Conservation (phyloP, 1,140 invertebrate species). For the Odontomachus brunneus region DNA sequence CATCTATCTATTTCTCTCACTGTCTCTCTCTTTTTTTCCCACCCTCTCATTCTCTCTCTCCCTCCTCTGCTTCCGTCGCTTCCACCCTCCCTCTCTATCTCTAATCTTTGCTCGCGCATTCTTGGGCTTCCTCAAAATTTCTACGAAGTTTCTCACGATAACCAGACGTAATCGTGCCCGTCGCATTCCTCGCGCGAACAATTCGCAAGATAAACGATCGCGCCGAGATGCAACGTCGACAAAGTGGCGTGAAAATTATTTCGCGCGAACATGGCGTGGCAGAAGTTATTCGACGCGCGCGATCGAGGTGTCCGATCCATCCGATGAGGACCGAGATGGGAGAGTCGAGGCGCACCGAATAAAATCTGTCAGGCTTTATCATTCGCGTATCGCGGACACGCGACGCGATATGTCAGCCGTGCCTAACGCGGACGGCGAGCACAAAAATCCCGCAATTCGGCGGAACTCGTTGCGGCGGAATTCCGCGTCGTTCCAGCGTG, state of each 20-base stretch:
- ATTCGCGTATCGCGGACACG: slow-evolving; percentile 39
- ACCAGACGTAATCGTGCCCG: no score
- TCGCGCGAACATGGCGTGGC: background rate
- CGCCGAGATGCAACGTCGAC: background rate
- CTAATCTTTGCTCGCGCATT: no score
- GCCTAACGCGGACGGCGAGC: slow-evolving; percentile 10
- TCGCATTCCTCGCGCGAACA: no score
- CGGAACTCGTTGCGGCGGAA: background rate
- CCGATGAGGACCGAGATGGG: background rate
- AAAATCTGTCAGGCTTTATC: slow-evolving; percentile 59
- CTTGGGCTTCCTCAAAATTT: no score
- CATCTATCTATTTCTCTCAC: no score
- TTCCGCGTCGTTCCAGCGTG: no score
- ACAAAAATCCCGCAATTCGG: slow-evolving; percentile 38
- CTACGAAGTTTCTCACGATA: no score
- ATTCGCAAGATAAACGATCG: no score
- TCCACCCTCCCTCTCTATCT: no score
- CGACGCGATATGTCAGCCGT: slow-evolving; percentile 29
- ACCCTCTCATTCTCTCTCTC: no score
- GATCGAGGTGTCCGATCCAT: slow-evolving; percentile 46
- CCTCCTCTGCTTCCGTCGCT: no score
- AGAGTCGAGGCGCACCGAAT: background rate
- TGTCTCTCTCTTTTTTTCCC: no score
- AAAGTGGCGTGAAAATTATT: background rate
- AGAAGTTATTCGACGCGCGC: slow-evolving; percentile 30